Evolutionary conservation across 2,888 invertebrate species (phyloP), one percentile per base, ranked within the genome.

Genomic region (Celastrina argiolus): DNA sequence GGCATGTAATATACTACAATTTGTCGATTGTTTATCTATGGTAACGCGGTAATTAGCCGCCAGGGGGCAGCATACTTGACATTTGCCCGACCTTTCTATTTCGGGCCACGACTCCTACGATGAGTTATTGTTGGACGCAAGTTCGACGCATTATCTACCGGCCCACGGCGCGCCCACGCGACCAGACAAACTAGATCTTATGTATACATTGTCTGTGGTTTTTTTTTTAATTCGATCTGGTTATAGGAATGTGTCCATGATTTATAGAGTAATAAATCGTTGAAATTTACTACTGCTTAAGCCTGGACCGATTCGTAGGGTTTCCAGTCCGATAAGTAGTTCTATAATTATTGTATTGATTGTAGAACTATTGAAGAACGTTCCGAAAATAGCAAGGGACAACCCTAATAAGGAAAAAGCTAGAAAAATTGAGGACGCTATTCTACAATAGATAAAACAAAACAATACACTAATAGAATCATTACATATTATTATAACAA

Each of bases 1-100:
- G 66, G 66, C 66, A 69, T 66, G 67, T 69, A 71, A 69, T 67
- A 68, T 61, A 66, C 68, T 70, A 70, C 71, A 74, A 75, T 74
- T 74, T 72, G 72, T 69, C 63, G 72, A 72, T 70, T 73, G 71
- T 74, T 73, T 72, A 74, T 71, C 71, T 72, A 65, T 69, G 68
- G 68, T 69, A 71, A 58, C 66, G 67, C 68, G 69, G 69, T 72
- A 73, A 74, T 73, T 70, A 70, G 67, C 66, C 64, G 80, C 83
- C 81, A 69, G 75, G 72, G 80, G 86, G 83, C 80, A 73, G 74
- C 76, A 71, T 71, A 71, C 66, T 82, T 88, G 88, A 88, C 88
- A 89, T 89, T 88, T 87, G 84, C 84, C 84, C 81, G 88, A 89
- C 88, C 88, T 88, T 85, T 88, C 79, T 77, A 80, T 83, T 84